Conservation (phyloP, 2,113 vertebrate species). For the Morone chrysops region DNA sequence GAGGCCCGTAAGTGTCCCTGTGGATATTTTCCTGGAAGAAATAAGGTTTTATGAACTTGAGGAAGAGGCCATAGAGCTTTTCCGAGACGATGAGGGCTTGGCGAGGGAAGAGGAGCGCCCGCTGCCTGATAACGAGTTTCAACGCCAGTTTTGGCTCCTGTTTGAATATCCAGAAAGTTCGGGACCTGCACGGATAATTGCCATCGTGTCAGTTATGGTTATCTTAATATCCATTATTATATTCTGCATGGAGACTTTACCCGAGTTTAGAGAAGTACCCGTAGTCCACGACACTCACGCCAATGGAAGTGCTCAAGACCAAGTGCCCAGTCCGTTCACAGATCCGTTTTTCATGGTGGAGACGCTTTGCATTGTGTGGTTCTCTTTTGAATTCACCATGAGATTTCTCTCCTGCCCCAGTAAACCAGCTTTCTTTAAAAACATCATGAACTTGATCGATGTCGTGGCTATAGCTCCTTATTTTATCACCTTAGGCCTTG, state of each 20-base stretch:
- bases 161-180: slow-evolving; percentile 94
- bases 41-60: slow-evolving; percentile 93
- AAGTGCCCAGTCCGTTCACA: slow-evolving; percentile 82
- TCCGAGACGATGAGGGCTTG: slow-evolving; percentile 92
- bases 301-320: slow-evolving; percentile 73
- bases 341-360: slow-evolving; percentile 96
- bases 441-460: slow-evolving; percentile 95
- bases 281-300: slow-evolving; percentile 46
- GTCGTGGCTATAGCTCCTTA: slow-evolving; percentile 93
- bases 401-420: slow-evolving; percentile 93
- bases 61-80: slow-evolving; percentile 87
- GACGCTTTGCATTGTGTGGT: slow-evolving; percentile 95
- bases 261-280: slow-evolving; percentile 88
- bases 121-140: slow-evolving; percentile 87
- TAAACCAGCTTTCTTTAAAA: slow-evolving; percentile 91
- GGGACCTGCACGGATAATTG: slow-evolving; percentile 87
- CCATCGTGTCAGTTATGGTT: slow-evolving; percentile 91
- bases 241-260: slow-evolving; percentile 93
- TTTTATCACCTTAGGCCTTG: slow-evolving; percentile 92
- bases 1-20: slow-evolving; percentile 91
- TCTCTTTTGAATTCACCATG: slow-evolving; percentile 92
- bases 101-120: slow-evolving; percentile 89
- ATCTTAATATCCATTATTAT: slow-evolving; percentile 93
- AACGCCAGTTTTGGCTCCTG: slow-evolving; percentile 91
- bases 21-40: slow-evolving; percentile 95